Percentiles rank a stretch among this genome's conserved stretches.
phyloP scores from a whole-genome alignment of 1,140 invertebrate genomes.

The Zaprionus taronus region DNA sequence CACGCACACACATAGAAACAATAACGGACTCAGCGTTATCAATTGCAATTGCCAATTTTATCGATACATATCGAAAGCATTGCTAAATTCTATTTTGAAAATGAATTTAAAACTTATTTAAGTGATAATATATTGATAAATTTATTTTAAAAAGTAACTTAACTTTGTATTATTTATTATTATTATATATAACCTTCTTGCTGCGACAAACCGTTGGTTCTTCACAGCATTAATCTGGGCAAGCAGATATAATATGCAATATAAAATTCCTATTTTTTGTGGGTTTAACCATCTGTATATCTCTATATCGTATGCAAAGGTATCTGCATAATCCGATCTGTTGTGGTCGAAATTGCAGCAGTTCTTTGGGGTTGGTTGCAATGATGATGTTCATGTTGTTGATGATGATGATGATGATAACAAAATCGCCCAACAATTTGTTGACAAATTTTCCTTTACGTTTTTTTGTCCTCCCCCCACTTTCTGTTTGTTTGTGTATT shows the following conservation, averaged over 20 bases:
- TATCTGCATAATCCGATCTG: conserved; percentile 36
- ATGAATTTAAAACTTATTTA: neutral
- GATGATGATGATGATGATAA: conserved; percentile 22
- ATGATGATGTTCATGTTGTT: neutral
- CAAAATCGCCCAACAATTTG: conserved; percentile 30
- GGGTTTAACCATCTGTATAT: neutral
- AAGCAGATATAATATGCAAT: conserved; percentile 1
- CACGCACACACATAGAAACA: neutral
- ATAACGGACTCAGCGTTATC: neutral
- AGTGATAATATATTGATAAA: no score
- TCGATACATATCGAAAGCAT: neutral
- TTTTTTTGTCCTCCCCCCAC: neutral
- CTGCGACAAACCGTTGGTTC: neutral
- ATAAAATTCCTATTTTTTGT: neutral
- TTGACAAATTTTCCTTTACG: conserved; percentile 15
- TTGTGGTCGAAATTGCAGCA: conserved; percentile 28
- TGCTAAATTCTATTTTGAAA: neutral
- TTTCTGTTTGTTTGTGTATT: conserved; percentile 4
- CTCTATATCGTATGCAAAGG: neutral
- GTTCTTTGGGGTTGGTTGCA: neutral
- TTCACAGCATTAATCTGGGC: neutral
- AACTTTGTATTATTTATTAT: neutral
- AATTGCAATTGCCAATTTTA: neutral
- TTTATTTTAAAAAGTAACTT: neutral
- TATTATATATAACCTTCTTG: neutral